Percentiles rank a stretch among this genome's conserved stretches.
Evolutionary conservation across 1,140 invertebrate genomes (phyloP).

Genomic region (Trachymyrmex cornetzi): DNA sequence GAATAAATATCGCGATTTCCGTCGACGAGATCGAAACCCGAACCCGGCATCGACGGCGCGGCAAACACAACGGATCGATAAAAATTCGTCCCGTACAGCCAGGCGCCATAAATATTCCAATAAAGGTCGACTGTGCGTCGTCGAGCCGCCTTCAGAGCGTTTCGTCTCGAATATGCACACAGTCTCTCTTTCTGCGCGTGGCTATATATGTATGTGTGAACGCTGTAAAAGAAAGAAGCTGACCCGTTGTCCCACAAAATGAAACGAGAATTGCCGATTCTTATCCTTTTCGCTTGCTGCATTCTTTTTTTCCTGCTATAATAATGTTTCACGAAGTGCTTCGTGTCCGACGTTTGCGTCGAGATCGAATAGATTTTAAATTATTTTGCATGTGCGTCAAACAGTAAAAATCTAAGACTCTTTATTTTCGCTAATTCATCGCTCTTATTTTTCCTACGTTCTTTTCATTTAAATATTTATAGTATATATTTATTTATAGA

Average conservation of each 20-base stretch:
- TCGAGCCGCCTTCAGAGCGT: slow-evolving; percentile 66
- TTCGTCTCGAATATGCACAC: slow-evolving; percentile 61
- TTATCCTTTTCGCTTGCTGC: not conserved
- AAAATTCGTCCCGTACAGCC: slow-evolving; percentile 81
- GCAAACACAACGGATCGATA: slow-evolving; percentile 82
- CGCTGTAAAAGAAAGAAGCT: slow-evolving; percentile 26
- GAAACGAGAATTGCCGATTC: slow-evolving; percentile 35
- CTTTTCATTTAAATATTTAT: not conserved
- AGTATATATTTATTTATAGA: no score
- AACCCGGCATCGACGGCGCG: slow-evolving; percentile 71
- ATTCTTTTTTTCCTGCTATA: not conserved
- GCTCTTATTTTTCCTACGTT: not conserved
- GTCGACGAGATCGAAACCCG: slow-evolving; percentile 72
- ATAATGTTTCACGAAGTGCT: slow-evolving; percentile 15
- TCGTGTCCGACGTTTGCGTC: not conserved
- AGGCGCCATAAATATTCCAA: slow-evolving; percentile 82
- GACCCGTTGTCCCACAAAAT: slow-evolving; percentile 30
- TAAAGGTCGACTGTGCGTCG: slow-evolving; percentile 78
- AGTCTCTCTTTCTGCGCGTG: not conserved
- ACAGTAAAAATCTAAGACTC: not conserved
- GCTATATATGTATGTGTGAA: not conserved
- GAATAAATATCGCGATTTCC: slow-evolving; percentile 84
- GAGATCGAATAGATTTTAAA: slow-evolving; percentile 39
- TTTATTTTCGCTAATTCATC: not conserved
- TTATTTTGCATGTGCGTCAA: slow-evolving; percentile 42